A percentile compares a stretch with the other conserved stretches of the same genome.
phyloP scores from a whole-genome alignment of 2,797 vertebrate species.

The Bufotes viridis region DNA sequence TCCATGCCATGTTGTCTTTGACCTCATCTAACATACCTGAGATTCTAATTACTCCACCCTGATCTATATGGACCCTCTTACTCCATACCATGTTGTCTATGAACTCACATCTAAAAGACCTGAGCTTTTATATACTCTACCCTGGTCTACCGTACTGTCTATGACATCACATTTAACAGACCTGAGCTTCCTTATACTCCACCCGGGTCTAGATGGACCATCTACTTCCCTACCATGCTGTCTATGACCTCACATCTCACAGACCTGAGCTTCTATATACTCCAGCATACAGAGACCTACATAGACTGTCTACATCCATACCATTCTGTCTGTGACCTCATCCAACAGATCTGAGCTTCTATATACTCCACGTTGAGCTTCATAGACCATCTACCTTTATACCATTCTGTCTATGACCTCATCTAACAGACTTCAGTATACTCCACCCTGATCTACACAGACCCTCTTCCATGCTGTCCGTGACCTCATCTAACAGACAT shows the following conservation, averaged over 20 bases:
- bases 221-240: not conserved
- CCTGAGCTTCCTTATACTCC: not conserved
- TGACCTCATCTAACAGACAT: not conserved
- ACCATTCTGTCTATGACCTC: not conserved
- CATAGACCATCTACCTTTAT: not conserved
- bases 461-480: not conserved
- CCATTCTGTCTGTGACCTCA: not conserved
- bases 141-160: too few species aligned
- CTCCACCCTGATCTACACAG: not conserved
- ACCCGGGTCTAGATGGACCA: not conserved
- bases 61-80: not conserved
- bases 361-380: not conserved
- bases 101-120: not conserved
- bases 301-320: not conserved
- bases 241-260: not conserved
- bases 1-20: not conserved
- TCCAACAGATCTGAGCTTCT: too few species aligned
- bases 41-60: not conserved
- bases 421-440: not conserved
- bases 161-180: not conserved
- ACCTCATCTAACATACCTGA: not conserved
- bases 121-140: too few species aligned
- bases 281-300: not conserved
- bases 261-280: not conserved
- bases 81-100: not conserved